Evolutionary conservation across 2,797 vertebrate species (phyloP), one percentile per base, ranked within the genome.

Genomic region (Taenioides sp.): DNA sequence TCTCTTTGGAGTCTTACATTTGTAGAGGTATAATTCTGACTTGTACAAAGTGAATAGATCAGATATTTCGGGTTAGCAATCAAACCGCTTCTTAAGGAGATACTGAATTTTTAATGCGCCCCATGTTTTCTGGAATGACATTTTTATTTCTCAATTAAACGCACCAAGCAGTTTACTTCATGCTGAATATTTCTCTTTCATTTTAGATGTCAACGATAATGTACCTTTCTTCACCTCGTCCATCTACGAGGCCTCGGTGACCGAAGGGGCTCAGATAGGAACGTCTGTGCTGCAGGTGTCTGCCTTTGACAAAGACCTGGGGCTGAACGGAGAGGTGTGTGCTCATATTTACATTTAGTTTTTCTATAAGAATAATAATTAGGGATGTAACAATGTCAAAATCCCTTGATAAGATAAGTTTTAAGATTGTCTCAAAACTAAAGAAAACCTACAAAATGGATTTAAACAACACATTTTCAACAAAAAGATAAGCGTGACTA

Each of bases 201-300:
- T 34, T 82, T 65, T 80, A 97, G 96, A 97, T 78, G 96, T 97
- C 74, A 98, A 97, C 58, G 96, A 97, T 92, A 98, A 98, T 17
- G 95, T 97, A 66, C 96, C 96, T 0, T 97, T 97, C 87, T 98
- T 98, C 89, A 96, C 95, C 65, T 97, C 96, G 22, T 95, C 96
- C 69, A 93, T 96, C 85, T 98, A 97, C 25, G 96, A 98, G 84
- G 93, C 95, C 16, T 95, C 93, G 0, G 94, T 98, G 49, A 94
- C 91, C 3, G 96, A 98, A 83, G 96, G 95, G 73, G 94, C 91
- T 2, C 92, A 85, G 77, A 83, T 92, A 1, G 96, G 96, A 20
- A 95, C 95, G 3, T 89, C 89, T 5, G 93, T 96, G 18, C 77
- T 95, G 68, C 96, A 96, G 31, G 95, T 97, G 60, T 96, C 95